Evolutionary conservation across 2,113 vertebrate genomes (phyloP).

Genomic region (Xerus inauris): DNA sequence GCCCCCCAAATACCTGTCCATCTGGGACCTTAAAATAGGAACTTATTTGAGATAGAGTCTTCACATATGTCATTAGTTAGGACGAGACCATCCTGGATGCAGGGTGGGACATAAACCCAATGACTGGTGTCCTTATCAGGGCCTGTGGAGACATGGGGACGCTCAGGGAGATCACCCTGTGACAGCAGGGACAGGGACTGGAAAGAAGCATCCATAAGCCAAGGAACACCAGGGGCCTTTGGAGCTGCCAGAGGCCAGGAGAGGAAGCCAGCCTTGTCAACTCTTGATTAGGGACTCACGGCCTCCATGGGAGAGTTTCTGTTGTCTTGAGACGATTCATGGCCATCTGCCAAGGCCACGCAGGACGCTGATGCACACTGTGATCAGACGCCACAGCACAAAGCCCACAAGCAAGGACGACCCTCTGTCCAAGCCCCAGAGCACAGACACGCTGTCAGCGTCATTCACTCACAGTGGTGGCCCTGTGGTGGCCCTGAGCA

Average conservation of each 20-base stretch:
- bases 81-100: not conserved
- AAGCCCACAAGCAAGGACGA: not conserved
- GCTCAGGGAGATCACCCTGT: accelerated
- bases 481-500: accelerated
- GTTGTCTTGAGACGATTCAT: not conserved
- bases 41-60: not conserved
- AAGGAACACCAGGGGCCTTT: accelerated
- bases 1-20: not conserved
- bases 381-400: not conserved
- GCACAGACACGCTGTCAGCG: too few species aligned
- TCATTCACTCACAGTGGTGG: accelerated
- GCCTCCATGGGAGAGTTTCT: accelerated
- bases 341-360: accelerated
- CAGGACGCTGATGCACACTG: accelerated
- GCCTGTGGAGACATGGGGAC: not conserved
- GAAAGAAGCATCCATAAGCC: not conserved
- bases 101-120: too few species aligned
- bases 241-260: not conserved
- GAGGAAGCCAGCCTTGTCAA: not conserved
- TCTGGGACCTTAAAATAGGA: not conserved
- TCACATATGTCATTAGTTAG: not conserved
- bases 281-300: not conserved
- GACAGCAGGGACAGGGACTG: accelerated
- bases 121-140: not conserved
- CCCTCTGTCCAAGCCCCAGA: not conserved